These are phyloP conservation scores for Geothlypis trichas DNA, from an alignment of 2,113 vertebrate genomes.

Conservation along the genomic window DNA sequence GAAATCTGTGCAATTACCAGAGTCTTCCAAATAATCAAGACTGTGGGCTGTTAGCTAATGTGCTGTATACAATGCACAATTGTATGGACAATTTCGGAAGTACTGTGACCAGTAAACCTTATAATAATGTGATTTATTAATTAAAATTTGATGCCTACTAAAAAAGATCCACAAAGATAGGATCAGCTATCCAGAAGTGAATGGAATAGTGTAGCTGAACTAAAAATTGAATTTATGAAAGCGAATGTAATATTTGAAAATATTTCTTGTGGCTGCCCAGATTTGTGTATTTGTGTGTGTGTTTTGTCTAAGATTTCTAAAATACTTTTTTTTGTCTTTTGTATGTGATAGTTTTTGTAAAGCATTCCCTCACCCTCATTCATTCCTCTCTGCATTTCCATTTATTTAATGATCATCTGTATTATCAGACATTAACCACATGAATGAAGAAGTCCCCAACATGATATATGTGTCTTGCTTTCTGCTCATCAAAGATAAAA, in stretches of 20 bases:
- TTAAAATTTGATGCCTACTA: not conserved
- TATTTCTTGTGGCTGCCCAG: not conserved
- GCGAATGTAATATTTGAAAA: not conserved
- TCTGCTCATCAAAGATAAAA: not conserved
- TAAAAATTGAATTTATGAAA: not conserved
- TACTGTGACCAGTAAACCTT: not conserved
- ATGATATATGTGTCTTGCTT: not conserved
- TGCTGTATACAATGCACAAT: not conserved
- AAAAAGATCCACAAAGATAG: not conserved
- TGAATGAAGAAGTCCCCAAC: not conserved
- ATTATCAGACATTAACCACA: not conserved
- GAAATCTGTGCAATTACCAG: not conserved
- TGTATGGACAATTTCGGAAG: not conserved
- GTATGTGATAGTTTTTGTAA: not conserved
- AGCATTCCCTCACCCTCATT: not conserved
- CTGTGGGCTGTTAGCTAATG: not conserved
- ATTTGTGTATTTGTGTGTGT: not conserved
- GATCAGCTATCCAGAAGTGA: not conserved
- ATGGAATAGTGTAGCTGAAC: not conserved
- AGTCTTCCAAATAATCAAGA: not conserved
- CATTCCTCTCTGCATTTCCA: not conserved
- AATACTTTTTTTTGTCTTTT: not conserved
- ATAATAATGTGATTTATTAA: not conserved
- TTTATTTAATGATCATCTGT: not conserved
- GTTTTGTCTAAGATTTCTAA: not conserved